Conservation (phyloP, 2,113 vertebrate species). For the Anolis sagrei region DNA sequence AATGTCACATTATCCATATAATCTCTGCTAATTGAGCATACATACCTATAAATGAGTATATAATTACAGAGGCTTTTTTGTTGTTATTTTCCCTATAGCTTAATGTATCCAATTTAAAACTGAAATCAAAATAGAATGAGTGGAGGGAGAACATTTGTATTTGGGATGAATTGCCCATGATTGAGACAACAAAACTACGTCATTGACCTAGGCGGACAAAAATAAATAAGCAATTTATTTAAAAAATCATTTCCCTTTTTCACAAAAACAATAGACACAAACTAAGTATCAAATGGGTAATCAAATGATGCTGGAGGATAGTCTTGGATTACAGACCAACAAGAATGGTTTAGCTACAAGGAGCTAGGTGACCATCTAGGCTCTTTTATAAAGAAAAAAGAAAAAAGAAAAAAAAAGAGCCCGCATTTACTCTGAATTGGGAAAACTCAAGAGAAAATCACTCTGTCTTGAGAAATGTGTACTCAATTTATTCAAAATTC, state of each 20-base stretch:
- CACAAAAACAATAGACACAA: constrained; percentile 71
- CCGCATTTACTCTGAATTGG: constrained; percentile 42
- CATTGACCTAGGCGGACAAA: constrained; percentile 62
- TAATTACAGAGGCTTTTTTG: neutral
- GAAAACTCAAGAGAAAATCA: neutral
- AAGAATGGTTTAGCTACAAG: constrained; percentile 56
- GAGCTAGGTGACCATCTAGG: constrained; percentile 54
- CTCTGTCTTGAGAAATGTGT: neutral
- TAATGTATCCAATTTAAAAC: constrained; percentile 38
- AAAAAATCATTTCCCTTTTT: constrained; percentile 71
- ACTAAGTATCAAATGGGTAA: constrained; percentile 64
- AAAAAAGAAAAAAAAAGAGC: constrained; percentile 39
- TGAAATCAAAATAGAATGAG: constrained; percentile 11
- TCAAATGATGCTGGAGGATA: constrained; percentile 67
- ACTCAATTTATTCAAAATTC: constrained; percentile 13
- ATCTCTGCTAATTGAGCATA: constrained; percentile 21
- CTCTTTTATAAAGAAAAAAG: constrained; percentile 34
- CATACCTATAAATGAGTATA: neutral
- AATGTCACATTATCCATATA: constrained; percentile 31
- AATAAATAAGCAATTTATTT: constrained; percentile 74
- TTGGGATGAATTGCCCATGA: constrained; percentile 44
- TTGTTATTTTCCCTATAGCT: constrained; percentile 27
- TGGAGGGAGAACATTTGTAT: constrained; percentile 56
- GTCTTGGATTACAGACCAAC: constrained; percentile 66
- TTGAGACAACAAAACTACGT: constrained; percentile 57